These are phyloP conservation scores for Isaurus tuberculatus DNA, from an alignment of 92 coral and sea anemone species.

Conservation along the genomic window DNA sequence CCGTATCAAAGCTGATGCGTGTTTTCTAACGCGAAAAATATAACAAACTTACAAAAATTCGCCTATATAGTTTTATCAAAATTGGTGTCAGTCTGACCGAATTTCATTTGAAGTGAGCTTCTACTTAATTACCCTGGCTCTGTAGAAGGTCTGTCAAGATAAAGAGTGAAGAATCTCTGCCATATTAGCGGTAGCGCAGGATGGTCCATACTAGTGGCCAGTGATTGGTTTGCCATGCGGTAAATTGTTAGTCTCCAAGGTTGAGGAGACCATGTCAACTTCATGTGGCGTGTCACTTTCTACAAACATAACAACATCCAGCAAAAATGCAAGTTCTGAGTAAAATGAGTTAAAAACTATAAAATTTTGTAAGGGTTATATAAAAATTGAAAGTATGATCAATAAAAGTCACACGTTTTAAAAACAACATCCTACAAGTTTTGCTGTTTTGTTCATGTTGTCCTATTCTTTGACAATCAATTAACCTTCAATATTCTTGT, in stretches of 20 bases:
- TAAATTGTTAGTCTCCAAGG: conserved; percentile 80
- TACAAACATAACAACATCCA: conserved; percentile 29
- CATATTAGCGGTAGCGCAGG: conserved; percentile 88
- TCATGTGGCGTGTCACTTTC: conserved; percentile 89
- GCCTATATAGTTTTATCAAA: not conserved
- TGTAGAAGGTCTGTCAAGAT: conserved; percentile 82
- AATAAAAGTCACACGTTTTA: too few relatives aligned
- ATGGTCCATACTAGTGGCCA: conserved; percentile 83
- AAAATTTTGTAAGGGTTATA: too few relatives aligned
- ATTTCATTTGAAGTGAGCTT: not conserved
- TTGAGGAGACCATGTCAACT: conserved; percentile 76
- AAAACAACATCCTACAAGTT: too few relatives aligned
- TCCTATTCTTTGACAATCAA: too few relatives aligned
- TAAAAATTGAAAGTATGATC: too few relatives aligned
- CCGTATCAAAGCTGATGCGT: too few relatives aligned
- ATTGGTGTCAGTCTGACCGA: not conserved
- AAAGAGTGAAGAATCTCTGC: conserved; percentile 90
- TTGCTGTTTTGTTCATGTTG: too few relatives aligned
- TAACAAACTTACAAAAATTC: too few relatives aligned
- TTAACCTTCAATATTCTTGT: too few relatives aligned
- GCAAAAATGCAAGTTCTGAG: not conserved
- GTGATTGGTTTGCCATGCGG: conserved; percentile 94
- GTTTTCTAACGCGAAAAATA: too few relatives aligned
- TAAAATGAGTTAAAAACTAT: not conserved
- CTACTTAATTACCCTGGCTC: conserved; percentile 84